phyloP scores from a whole-genome alignment of 2,888 invertebrate genomes.

The Mongoloraphidia duomilia region DNA sequence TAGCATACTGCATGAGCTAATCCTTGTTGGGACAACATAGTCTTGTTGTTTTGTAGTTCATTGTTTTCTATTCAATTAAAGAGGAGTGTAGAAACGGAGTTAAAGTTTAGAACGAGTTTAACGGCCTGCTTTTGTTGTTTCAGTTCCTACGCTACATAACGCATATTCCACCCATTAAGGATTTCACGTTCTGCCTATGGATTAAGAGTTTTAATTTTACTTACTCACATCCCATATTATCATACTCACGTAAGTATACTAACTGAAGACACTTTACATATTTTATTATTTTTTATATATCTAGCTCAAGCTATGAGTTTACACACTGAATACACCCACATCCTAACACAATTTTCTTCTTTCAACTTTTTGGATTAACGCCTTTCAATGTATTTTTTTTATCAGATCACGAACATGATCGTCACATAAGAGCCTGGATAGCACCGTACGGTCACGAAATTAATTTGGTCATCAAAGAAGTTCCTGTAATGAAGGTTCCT shows the following conservation, averaged over 20 bases:
- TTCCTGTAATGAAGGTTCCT: constrained; percentile 31
- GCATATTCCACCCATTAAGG: constrained; percentile 33
- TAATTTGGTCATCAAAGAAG: constrained; percentile 40
- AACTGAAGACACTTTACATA: background rate
- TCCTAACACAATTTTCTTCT: no score
- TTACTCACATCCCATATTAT: constrained; percentile 35
- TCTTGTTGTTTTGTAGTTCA: no score
- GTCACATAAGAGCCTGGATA: constrained; percentile 44
- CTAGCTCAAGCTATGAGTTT: no score
- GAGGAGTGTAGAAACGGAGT: no score
- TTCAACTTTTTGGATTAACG: no score
- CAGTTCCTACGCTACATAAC: constrained; percentile 37
- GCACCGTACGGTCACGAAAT: constrained; percentile 38
- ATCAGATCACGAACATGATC: constrained; percentile 37
- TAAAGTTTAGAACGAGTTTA: background rate
- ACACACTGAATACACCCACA: no score
- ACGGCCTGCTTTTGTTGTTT: constrained; percentile 13
- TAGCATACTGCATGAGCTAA: no score
- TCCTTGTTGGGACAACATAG: no score
- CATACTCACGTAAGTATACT: constrained; percentile 37
- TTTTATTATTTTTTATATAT: no score
- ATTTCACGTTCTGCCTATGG: constrained; percentile 42
- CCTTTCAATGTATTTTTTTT: no score
- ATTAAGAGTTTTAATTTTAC: constrained; percentile 34
- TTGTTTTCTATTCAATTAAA: no score